A percentile compares a stretch with the other conserved stretches of the same genome.
Evolutionary conservation across 2,113 vertebrate species (phyloP).

Genomic region (Candoia aspera): DNA sequence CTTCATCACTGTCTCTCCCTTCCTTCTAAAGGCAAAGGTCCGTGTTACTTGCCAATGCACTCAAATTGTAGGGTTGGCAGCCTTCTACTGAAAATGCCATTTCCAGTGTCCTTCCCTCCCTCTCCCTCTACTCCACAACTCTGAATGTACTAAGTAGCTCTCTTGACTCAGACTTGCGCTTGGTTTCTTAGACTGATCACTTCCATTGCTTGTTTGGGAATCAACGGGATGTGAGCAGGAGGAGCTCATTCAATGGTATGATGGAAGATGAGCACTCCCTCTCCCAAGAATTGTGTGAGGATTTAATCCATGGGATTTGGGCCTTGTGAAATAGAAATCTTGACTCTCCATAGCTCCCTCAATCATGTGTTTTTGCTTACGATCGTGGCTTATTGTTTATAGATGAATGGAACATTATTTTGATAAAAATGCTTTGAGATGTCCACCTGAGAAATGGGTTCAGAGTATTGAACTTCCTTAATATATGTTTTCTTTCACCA

Average conservation of each 20-base stretch:
- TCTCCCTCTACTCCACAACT: background rate
- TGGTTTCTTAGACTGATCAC: background rate
- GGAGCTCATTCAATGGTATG: no score
- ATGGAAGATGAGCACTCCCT: background rate
- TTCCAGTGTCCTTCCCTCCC: background rate
- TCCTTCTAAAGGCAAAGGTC: background rate
- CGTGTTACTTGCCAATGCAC: background rate
- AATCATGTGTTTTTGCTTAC: background rate
- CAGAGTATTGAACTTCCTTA: background rate
- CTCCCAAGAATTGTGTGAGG: background rate
- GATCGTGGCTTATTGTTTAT: background rate
- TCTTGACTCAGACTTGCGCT: background rate
- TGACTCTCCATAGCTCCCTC: background rate
- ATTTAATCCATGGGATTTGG: background rate
- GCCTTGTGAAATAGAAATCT: background rate
- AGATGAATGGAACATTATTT: background rate
- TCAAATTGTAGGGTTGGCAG: background rate
- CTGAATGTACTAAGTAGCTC: background rate
- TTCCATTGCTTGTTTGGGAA: background rate
- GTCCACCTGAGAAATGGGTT: background rate
- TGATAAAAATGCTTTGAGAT: background rate
- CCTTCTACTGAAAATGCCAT: background rate
- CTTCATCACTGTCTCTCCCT: background rate
- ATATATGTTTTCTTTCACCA: background rate
- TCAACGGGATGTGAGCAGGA: background rate